These are phyloP conservation scores for Polyommatus iphigenia DNA, from an alignment of 2,888 invertebrate species.

Conservation along the genomic window DNA sequence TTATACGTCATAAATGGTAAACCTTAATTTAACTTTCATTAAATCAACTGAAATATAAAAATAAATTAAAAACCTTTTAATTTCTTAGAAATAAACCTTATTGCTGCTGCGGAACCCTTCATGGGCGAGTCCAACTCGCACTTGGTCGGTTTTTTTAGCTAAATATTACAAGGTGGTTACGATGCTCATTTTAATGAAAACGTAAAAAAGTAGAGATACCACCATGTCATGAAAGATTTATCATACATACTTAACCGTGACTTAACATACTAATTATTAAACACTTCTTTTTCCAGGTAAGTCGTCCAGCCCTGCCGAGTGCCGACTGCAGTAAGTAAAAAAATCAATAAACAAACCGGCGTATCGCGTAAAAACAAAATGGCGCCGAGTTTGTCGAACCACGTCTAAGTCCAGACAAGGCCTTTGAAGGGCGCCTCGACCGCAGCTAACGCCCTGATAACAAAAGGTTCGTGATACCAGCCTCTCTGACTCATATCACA, in stretches of 20 bases:
- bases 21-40: too few species aligned
- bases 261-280: conserved; percentile 18
- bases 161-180: too few species aligned
- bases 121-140: too few species aligned
- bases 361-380: conserved; percentile 64
- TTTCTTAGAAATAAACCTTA: too few species aligned
- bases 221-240: background rate
- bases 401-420: conserved; percentile 78
- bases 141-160: too few species aligned
- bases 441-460: conserved; percentile 76
- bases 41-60: too few species aligned
- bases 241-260: background rate
- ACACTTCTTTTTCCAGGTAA: conserved; percentile 20
- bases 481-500: conserved; percentile 61
- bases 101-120: too few species aligned
- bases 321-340: conserved; percentile 28
- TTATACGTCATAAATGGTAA: too few species aligned
- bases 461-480: conserved; percentile 66
- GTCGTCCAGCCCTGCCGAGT: background rate
- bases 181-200: too few species aligned
- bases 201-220: too few species aligned
- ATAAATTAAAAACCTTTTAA: too few species aligned
- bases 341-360: conserved; percentile 59
- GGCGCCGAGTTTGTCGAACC: conserved; percentile 72
- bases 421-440: conserved; percentile 76